Evolutionary conservation across 1,140 invertebrate genomes (phyloP).

Genomic region (Trichogramma pretiosum): DNA sequence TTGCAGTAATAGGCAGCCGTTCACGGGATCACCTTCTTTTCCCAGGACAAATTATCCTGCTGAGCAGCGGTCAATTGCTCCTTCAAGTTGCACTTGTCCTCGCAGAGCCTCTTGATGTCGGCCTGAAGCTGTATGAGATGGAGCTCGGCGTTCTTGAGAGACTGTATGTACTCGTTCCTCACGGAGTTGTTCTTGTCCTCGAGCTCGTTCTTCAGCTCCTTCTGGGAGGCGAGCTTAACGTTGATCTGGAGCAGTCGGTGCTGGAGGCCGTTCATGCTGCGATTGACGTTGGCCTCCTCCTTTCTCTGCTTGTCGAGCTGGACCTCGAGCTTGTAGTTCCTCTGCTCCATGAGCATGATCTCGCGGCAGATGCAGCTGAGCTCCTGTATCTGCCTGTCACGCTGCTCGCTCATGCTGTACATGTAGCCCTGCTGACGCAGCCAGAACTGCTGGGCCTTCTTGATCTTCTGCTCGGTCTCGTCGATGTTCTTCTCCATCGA

Average conservation of each 20-base stretch:
- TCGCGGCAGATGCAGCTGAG: conserved; percentile 62
- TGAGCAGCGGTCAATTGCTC: conserved; percentile 55
- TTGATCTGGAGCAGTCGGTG: conserved; percentile 54
- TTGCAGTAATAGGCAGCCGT: no score
- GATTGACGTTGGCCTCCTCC: conserved; percentile 49
- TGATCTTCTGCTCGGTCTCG: conserved; percentile 48
- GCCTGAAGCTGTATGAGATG: conserved; percentile 56
- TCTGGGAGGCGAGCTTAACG: conserved; percentile 50
- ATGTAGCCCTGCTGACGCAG: conserved; percentile 62
- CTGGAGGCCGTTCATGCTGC: conserved; percentile 51
- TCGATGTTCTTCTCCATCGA: conserved; percentile 56
- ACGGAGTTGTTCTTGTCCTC: conserved; percentile 51
- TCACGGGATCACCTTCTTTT: conserved; percentile 65
- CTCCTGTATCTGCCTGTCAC: conserved; percentile 55
- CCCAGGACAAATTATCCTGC: conserved; percentile 65
- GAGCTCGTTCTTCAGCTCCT: conserved; percentile 50
- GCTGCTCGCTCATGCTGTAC: conserved; percentile 55
- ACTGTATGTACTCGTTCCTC: conserved; percentile 48
- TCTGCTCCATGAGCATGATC: conserved; percentile 65
- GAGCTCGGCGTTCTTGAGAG: conserved; percentile 53
- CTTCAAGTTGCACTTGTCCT: conserved; percentile 55
- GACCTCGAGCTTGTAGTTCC: conserved; percentile 57
- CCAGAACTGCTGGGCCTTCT: conserved; percentile 62
- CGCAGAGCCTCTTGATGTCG: conserved; percentile 56
- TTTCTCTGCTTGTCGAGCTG: conserved; percentile 51